Percentiles rank a stretch among this genome's conserved stretches.
These are phyloP conservation scores for Zoanthus sociatus DNA, from an alignment of 92 coral and sea anemone genomes.

Conservation along the genomic window DNA sequence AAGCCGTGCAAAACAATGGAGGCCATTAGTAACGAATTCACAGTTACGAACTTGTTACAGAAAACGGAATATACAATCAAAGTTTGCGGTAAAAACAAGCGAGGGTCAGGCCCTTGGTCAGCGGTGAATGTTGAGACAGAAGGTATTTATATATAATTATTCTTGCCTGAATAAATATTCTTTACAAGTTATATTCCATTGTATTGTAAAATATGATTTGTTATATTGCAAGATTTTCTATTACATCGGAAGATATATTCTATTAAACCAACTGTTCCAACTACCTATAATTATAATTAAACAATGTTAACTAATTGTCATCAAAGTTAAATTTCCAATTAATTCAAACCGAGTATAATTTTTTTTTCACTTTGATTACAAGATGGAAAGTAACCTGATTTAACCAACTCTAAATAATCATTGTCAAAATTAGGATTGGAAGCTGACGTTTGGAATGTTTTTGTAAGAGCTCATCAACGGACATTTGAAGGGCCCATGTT, in stretches of 20 bases:
- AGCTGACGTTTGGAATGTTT: no score
- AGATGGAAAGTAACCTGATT: no score
- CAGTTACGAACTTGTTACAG: conserved; percentile 58
- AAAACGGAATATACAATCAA: conserved; percentile 47
- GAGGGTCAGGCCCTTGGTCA: conserved; percentile 76
- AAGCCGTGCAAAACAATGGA: neutral
- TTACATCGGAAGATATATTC: neutral
- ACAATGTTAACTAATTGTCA: neutral
- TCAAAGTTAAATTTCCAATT: neutral
- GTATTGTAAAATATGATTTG: neutral
- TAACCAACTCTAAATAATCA: no score
- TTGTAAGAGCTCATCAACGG: no score
- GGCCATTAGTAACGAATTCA: conserved; percentile 16
- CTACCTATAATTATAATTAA: neutral
- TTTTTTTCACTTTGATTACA: no score
- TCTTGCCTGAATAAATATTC: no score
- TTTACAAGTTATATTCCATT: neutral
- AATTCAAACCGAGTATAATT: neutral
- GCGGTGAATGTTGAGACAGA: conserved; percentile 25
- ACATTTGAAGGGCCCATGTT: no score
- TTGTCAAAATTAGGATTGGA: no score
- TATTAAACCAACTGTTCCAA: neutral
- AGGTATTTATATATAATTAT: conserved; percentile 44
- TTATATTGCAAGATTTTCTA: neutral
- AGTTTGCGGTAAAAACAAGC: conserved; percentile 67